Conservation (phyloP, 2,113 vertebrate genomes). For the Astatotilapia flaviijosephi region DNA sequence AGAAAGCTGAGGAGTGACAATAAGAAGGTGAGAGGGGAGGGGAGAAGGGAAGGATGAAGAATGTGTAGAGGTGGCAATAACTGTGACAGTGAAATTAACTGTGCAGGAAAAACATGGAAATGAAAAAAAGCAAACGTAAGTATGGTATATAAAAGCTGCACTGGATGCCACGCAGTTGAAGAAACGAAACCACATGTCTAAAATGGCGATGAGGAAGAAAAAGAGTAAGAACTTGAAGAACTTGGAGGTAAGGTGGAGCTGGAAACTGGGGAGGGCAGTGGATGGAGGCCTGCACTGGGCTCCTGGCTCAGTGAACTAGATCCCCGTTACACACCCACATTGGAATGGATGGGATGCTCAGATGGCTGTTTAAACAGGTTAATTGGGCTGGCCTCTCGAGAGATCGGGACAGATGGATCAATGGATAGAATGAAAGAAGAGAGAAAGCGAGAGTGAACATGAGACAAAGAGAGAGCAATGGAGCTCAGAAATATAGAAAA, state of each 20-base stretch:
- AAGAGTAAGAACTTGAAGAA: neutral
- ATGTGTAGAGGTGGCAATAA: constrained; percentile 15
- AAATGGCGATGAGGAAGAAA: neutral
- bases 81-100: constrained; percentile 20
- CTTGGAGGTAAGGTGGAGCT: neutral
- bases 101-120: neutral
- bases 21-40: constrained; percentile 19
- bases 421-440: constrained; percentile 47
- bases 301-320: constrained; percentile 50
- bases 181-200: neutral
- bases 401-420: constrained; percentile 62
- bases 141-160: neutral
- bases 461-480: constrained; percentile 18
- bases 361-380: constrained; percentile 71
- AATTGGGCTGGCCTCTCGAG: constrained; percentile 64
- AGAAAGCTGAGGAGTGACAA: constrained; percentile 22
- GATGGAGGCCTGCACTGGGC: constrained; percentile 15
- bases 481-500: constrained; percentile 12
- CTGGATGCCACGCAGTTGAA: constrained; percentile 7
- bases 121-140: neutral
- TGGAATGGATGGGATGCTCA: constrained; percentile 63
- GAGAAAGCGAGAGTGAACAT: constrained; percentile 35
- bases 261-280: neutral
- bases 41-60: neutral
- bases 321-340: constrained; percentile 38